Percentiles rank a stretch among this genome's conserved stretches.
These are phyloP conservation scores for Zoanthus sansibaricus DNA, from an alignment of 92 coral and sea anemone genomes.

Conservation along the genomic window DNA sequence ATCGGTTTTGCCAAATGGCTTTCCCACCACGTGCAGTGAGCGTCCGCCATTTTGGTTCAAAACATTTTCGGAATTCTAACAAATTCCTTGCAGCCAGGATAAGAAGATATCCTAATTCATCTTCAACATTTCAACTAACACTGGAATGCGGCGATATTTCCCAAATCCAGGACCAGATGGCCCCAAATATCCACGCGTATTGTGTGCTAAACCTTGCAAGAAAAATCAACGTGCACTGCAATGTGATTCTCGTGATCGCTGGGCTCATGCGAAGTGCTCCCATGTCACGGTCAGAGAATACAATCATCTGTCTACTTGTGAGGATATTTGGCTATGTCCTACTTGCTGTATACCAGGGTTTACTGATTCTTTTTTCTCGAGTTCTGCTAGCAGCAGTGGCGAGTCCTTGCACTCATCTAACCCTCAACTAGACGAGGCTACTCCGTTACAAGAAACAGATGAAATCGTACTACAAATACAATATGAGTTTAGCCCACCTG, in stretches of 20 bases:
- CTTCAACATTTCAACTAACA: slow-evolving; percentile 29
- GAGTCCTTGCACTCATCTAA: slow-evolving; percentile 8
- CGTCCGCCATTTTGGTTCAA: slow-evolving; percentile 15
- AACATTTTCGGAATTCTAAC: not conserved
- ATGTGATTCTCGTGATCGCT: slow-evolving; percentile 28
- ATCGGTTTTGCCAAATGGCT: slow-evolving; percentile 1
- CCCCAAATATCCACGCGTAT: slow-evolving; percentile 10
- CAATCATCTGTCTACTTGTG: slow-evolving; percentile 36
- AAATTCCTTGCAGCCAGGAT: slow-evolving; percentile 16
- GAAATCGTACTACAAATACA: slow-evolving; percentile 2
- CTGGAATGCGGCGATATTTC: slow-evolving; percentile 27
- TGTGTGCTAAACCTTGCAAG: slow-evolving; percentile 16
- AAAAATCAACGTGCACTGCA: slow-evolving; percentile 33
- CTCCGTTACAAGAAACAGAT: slow-evolving; percentile 3
- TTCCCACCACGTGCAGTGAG: slow-evolving; percentile 10
- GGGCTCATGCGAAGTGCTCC: slow-evolving; percentile 47
- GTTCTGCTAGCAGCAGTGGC: slow-evolving; percentile 7
- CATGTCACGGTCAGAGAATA: slow-evolving; percentile 10
- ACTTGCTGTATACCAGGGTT: slow-evolving; percentile 5
- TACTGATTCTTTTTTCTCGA: slow-evolving; percentile 9
- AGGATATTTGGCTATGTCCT: not conserved
- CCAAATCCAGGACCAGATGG: slow-evolving; percentile 34
- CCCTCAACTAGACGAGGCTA: slow-evolving; percentile 5
- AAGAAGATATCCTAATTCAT: slow-evolving; percentile 20
- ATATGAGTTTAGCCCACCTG: not conserved